Base-by-base conservation (phyloP, 53 echinoderm and acorn worm species). In the Crossaster papposus region DNA sequence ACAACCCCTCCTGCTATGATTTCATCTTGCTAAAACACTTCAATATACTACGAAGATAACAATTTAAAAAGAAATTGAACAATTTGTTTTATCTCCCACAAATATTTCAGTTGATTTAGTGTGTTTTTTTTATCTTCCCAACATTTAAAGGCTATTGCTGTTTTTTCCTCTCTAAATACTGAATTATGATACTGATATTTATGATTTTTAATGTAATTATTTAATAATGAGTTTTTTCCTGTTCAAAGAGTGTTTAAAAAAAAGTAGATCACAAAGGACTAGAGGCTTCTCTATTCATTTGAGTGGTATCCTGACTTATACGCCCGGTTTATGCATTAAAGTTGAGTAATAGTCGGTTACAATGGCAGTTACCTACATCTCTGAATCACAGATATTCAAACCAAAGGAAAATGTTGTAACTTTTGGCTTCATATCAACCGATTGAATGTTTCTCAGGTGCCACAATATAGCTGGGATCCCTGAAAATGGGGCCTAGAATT, bases 181-280 rank as follows among this genome's bases (percentile, higher is more conserved):
- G 76, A 87, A 75, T 87, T 62, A 77, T 75, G 77, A 54, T 76
- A 74, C 87, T 87, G 87, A 77, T 87, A 87, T 87, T 87, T 87
- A 87, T 87, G 31, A 75, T 87, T 87, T 75, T 87, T 87, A 87
- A 77, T 77, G 87, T 87, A 87, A 87, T 63, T 87, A 87, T 87
- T 87, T 87, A 87, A 87, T 30, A 51, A 30, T 10, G 33, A 77
- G 12, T 14, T 62, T 58, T 58, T 77, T 75, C 58, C 38, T 87
- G 14, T 55, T 87, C 4, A 18, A 55, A 29, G 58, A 54, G 32
- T 62, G 77, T 87, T 87, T 58, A 44, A 0, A 51, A 15, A 44
- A 29, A 35, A 58, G 23, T 34, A 81, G 35, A 30, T 23, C 34
- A 20, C 30, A 70, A 18, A 73, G 35, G 34, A 26, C 68, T 24